A percentile compares a stretch with the other conserved stretches of the same genome.
phyloP scores from a whole-genome alignment of 2,888 invertebrate species.

The Ormyrus labotus region DNA sequence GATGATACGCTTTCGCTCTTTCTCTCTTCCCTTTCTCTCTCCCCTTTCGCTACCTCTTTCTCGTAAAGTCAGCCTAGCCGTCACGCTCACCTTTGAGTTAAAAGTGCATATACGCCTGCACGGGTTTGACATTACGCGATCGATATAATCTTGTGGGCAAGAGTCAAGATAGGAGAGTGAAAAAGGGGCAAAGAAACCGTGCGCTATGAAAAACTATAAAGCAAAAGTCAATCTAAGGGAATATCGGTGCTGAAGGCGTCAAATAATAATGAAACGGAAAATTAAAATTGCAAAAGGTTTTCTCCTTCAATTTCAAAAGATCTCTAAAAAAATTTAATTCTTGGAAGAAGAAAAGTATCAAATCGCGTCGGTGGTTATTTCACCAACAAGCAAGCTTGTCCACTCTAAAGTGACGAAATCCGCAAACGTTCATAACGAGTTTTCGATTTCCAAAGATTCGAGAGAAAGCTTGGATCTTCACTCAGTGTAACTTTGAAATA shows the following conservation, averaged over 20 bases:
- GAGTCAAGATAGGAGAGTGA: conserved; percentile 59
- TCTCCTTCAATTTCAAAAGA: not conserved
- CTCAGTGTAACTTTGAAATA: conserved; percentile 61
- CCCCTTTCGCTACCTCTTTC: conserved; percentile 25
- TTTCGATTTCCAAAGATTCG: conserved; percentile 39
- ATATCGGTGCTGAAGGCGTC: conserved; percentile 23
- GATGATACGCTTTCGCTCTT: conserved; percentile 57
- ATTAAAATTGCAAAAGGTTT: conserved; percentile 17
- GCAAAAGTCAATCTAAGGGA: conserved; percentile 49
- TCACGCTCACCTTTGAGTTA: conserved; percentile 68
- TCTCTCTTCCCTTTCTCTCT: not conserved
- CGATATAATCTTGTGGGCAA: conserved; percentile 66
- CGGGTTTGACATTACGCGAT: conserved; percentile 57
- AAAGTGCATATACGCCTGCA: conserved; percentile 60
- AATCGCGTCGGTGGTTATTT: no score
- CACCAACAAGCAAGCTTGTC: not conserved
- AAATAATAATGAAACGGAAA: not conserved
- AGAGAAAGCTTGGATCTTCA: not conserved
- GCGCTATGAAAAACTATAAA: conserved; percentile 46
- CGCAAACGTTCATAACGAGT: conserved; percentile 46
- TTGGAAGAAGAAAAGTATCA: no score
- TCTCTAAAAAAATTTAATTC: not conserved
- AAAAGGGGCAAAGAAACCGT: not conserved
- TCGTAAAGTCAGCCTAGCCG: conserved; percentile 36
- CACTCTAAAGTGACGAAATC: conserved; percentile 38